A percentile compares a stretch with the other conserved stretches of the same genome.
Conservation (phyloP, 2,888 invertebrate genomes). For the Cephus pygmeus region DNA sequence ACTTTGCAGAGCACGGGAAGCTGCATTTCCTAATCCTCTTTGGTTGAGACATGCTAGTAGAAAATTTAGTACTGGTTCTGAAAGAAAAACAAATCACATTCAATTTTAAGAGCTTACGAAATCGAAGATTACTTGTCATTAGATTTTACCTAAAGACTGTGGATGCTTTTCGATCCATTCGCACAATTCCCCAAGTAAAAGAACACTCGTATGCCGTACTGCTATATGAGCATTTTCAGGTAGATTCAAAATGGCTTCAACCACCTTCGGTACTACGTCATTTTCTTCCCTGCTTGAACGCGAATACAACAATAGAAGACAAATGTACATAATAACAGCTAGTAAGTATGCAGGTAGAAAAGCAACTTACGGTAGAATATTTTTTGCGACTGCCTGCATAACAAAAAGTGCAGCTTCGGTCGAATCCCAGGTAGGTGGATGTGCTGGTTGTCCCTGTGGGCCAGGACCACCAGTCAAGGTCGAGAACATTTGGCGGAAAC, state of each 20-base stretch:
- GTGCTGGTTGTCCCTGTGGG: conserved; percentile 62
- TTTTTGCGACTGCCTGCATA: conserved; percentile 95
- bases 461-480: conserved; percentile 68
- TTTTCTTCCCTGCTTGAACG: conserved; percentile 80
- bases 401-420: conserved; percentile 94
- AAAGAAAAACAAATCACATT: conserved; percentile 26
- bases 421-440: conserved; percentile 88
- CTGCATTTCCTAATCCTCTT: conserved; percentile 79
- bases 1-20: conserved; percentile 86
- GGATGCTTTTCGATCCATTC: conserved; percentile 96
- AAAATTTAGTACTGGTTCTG: conserved; percentile 84
- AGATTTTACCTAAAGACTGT: conserved; percentile 72
- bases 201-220: conserved; percentile 88
- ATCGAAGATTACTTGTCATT: background rate
- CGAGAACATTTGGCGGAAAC: conserved; percentile 91
- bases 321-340: background rate
- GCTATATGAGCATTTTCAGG: conserved; percentile 85
- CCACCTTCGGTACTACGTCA: conserved; percentile 92
- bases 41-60: conserved; percentile 80
- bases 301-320: conserved; percentile 5
- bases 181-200: conserved; percentile 88
- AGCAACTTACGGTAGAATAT: conserved; percentile 87
- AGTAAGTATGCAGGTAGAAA: background rate
- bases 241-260: conserved; percentile 88
- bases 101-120: background rate